Evolutionary conservation across 2,113 vertebrate genomes (phyloP).

Genomic region (Chrysemys picta): DNA sequence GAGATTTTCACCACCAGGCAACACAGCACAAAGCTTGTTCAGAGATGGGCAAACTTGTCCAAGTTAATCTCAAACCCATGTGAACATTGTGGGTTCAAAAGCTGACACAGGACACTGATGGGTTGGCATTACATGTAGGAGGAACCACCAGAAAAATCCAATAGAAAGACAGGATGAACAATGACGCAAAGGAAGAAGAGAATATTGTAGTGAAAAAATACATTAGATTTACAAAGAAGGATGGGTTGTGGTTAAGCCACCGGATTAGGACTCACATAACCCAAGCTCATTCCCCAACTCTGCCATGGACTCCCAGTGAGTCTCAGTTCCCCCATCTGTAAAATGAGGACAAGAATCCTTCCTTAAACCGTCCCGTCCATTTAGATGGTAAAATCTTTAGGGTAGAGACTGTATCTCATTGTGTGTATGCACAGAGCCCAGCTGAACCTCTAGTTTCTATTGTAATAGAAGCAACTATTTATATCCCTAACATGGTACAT

Average conservation of each 20-base stretch:
- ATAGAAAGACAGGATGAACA: background rate
- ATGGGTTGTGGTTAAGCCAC: background rate
- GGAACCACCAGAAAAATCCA: background rate
- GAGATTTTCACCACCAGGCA: background rate
- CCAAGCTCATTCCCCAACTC: background rate
- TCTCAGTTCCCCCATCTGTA: background rate
- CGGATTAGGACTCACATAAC: background rate
- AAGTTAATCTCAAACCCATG: background rate
- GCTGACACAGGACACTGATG: background rate
- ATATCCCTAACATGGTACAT: background rate
- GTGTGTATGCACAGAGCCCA: background rate
- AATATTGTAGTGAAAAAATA: background rate
- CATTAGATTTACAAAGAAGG: background rate
- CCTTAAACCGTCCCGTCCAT: background rate
- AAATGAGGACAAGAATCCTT: background rate
- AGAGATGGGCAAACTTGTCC: background rate
- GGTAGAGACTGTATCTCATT: background rate
- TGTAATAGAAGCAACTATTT: background rate
- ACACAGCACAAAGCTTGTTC: background rate
- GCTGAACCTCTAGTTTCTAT: background rate
- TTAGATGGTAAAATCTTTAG: background rate
- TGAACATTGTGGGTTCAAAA: fast-evolving
- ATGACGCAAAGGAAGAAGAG: background rate
- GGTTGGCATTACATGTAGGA: background rate
- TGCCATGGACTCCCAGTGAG: background rate